phyloP scores from a whole-genome alignment of 2,797 vertebrate genomes.

The Sarcoramphus papa region DNA sequence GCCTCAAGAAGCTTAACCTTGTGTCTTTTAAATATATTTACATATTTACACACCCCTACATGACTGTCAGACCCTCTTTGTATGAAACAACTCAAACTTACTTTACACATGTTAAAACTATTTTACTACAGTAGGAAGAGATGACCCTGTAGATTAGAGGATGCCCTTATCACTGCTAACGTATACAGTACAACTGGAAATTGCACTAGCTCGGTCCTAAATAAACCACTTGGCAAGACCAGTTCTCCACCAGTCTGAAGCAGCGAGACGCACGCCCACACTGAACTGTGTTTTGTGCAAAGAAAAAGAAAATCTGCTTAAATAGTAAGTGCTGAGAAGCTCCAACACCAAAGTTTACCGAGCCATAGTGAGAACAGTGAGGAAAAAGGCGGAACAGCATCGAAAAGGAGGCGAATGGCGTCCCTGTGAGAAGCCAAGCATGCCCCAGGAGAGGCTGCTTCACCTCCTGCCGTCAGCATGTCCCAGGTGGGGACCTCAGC shows the following conservation, averaged over 20 bases:
- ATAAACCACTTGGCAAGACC: slow-evolving; percentile 2
- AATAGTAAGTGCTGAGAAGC: neutral
- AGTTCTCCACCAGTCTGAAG: neutral
- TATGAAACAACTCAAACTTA: slow-evolving; percentile 22
- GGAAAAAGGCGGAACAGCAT: neutral
- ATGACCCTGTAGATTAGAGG: slow-evolving; percentile 62
- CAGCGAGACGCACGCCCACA: neutral
- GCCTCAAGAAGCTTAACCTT: neutral
- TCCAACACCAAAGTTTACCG: neutral
- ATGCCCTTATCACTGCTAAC: slow-evolving; percentile 37
- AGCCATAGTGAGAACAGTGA: neutral
- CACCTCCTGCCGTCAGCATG: rapidly evolving
- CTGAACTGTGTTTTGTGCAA: neutral
- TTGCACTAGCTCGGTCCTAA: neutral
- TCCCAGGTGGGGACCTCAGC: neutral
- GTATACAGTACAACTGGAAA: slow-evolving; percentile 56
- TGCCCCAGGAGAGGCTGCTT: neutral
- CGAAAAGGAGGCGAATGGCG: neutral
- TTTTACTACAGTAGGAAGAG: slow-evolving; percentile 62
- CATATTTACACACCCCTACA: neutral
- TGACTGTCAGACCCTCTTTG: neutral
- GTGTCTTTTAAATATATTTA: neutral
- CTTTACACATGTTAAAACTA: slow-evolving; percentile 33
- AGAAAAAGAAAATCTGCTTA: neutral
- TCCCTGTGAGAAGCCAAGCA: neutral